Base-by-base conservation (phyloP, 2,888 invertebrate species). In the Leptopilina syphax region DNA sequence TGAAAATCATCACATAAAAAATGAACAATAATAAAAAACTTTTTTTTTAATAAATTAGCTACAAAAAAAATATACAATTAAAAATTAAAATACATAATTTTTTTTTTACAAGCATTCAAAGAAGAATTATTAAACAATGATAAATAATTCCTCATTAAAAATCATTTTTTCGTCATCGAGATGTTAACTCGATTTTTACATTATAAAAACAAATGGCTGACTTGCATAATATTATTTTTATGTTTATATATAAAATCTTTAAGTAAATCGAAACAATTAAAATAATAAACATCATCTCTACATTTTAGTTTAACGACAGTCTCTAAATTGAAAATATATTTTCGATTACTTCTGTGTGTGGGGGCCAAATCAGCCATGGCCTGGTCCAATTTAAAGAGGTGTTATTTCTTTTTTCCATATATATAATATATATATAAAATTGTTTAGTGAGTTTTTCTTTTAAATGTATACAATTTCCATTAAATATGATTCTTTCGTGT, bases 401-500 rank as follows among this genome's bases (percentile, higher is more conserved):
- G 41, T 65, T 34, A 34, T 65, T 65, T 44, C 24, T 65, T 6
- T 77, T 77, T 65, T 34, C 34, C 2, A 34, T 34, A 34, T 34
- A 27, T 18, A 18, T 18, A 18, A 34, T 34, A 34, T 34, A 27
- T 9, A 13, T 66, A 67, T 77, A 67, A 84, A 82, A 85, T 83
- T 81, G 82, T 79, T 78, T 68, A 73, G 34, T n/a, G 5, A 6
- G 54, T 73, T 27, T 5, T 70, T 47, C 9, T 47, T 47, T 18
- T 24, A 50, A 81, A 85, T 86, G 86, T 88, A 85, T 89, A 88
- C 87, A 89, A 88, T 86, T 87, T 87, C 85, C 86, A 90, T 87
- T 89, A 89, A 90, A 90, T 90, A 90, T 84, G 85, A 83, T 86
- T 87, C 84, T 84, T 85, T 84, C 83, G 84, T 79, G 81, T 86